Evolutionary conservation across 2,888 invertebrate genomes (phyloP).

Genomic region (Nephrotoma guestfalica): DNA sequence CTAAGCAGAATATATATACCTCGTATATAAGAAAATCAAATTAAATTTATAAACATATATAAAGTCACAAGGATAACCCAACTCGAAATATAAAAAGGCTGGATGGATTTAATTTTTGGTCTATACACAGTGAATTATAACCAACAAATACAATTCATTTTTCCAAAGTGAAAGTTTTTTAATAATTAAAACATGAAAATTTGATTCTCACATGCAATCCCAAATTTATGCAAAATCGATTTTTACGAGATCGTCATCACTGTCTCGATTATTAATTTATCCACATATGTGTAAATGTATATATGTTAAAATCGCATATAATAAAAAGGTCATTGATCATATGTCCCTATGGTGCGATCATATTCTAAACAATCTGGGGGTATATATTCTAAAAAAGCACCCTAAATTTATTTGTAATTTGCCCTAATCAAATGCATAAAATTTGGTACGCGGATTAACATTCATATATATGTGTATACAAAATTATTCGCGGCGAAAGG

Average conservation of each 20-base stretch:
- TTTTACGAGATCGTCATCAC: not conserved
- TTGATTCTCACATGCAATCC: not conserved
- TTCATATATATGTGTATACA: too few relatives aligned
- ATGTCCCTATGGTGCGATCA: not conserved
- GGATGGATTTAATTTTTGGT: not conserved
- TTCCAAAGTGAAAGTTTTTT: not conserved
- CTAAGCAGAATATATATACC: not conserved
- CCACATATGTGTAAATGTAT: too few relatives aligned
- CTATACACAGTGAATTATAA: not conserved
- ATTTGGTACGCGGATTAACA: not conserved
- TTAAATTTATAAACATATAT: not conserved
- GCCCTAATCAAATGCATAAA: not conserved
- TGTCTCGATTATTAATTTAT: not conserved
- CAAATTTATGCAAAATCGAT: not conserved
- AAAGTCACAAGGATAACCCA: not conserved
- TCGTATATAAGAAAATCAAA: not conserved
- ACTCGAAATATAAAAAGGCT: not conserved
- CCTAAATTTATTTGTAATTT: not conserved
- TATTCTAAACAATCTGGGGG: not conserved
- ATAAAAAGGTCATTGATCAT: not conserved
- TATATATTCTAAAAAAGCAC: not conserved
- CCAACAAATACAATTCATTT: not conserved
- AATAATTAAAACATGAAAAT: not conserved
- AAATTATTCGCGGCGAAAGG: not conserved
- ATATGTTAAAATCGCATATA: not conserved